Evolutionary conservation across 1,140 invertebrate genomes (phyloP).

Genomic region (Bradysia coprophila): DNA sequence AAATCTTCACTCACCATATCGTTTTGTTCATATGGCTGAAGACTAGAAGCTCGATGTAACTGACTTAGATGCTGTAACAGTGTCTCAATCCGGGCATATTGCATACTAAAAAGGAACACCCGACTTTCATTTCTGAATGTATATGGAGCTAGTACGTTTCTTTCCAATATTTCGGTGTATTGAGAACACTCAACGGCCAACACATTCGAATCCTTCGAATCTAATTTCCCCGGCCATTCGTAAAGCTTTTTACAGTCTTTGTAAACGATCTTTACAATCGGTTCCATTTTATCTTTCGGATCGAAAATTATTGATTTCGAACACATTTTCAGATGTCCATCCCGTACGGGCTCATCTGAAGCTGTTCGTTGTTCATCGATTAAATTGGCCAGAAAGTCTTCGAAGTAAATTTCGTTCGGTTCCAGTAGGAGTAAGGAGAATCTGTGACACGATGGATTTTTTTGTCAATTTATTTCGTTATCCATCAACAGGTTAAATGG

Average conservation of each 20-base stretch:
- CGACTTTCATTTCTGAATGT: constrained; percentile 43
- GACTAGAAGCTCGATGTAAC: constrained; percentile 56
- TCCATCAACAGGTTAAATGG: too few species aligned
- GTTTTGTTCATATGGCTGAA: constrained; percentile 63
- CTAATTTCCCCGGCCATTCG: constrained; percentile 5
- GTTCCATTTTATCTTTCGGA: constrained; percentile 51
- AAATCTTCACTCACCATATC: constrained; percentile 65
- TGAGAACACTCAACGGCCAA: constrained; percentile 35
- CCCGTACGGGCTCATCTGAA: constrained; percentile 19
- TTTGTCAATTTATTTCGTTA: too few species aligned
- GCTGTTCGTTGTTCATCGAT: constrained; percentile 26
- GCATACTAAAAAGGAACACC: constrained; percentile 52
- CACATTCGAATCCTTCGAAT: constrained; percentile 19
- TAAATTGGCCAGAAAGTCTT: constrained; percentile 64
- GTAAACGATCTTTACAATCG: constrained; percentile 56
- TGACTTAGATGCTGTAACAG: constrained; percentile 50
- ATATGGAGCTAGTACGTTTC: constrained; percentile 66
- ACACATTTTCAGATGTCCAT: constrained; percentile 68
- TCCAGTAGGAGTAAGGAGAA: constrained; percentile 73
- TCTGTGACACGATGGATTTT: too few species aligned
- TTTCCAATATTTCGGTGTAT: constrained; percentile 58
- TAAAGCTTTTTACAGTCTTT: constrained; percentile 36
- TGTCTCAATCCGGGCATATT: constrained; percentile 58
- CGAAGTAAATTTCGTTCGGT: constrained; percentile 85
- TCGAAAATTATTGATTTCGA: constrained; percentile 81